Evolutionary conservation across 2,113 vertebrate genomes (phyloP), one percentile per base, ranked within the genome.

Genomic region (mouse (Mus musculus)): DNA sequence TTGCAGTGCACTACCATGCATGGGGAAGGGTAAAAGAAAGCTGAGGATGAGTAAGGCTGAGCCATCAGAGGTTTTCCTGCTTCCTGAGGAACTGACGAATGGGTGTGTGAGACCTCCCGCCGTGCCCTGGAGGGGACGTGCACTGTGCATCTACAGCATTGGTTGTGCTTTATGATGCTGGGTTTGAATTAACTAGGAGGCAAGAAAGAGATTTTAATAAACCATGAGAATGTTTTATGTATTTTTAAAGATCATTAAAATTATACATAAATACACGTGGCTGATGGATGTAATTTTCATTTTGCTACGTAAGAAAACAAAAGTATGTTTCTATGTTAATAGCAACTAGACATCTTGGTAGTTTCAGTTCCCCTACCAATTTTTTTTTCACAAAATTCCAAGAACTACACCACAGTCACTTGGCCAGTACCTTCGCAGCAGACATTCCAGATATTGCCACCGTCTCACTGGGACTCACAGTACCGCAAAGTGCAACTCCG

Each of bases 271-370:
- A 52, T 72, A 72, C 63, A 49, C 59, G 80, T 94, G 65, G 49
- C 28, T 54, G 6, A 93, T 16, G 39, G 76, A 67, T 86, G 19
- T 56, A 26, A 91, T 69, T 90, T 82, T 82, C 22, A 76, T 76
- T 33, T 96, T 87, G 22, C 67, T 95, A 30, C 28, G 63, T 61
- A 90, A 84, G 72, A 90, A 96, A 96, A 52, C 28, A 96, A 59
- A 77, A 77, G 75, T 71, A 42, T 86, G 54, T 93, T 95, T 88
- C 78, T 89, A 42, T 12, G 72, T 59, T 46, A 52, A 91, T 59
- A 91, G 13, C 56, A 73, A 59, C 52, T 56, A 72, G 80, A 82
- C 36, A 52, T 80, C 81, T 86, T 82, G 24, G 89, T 91, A 91
- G 65, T 73, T 61, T 91, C 52, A 52, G 17, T 49, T 90, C 75